Base-by-base conservation (phyloP, 1,140 invertebrate genomes). In the Caligus rogercresseyi region DNA sequence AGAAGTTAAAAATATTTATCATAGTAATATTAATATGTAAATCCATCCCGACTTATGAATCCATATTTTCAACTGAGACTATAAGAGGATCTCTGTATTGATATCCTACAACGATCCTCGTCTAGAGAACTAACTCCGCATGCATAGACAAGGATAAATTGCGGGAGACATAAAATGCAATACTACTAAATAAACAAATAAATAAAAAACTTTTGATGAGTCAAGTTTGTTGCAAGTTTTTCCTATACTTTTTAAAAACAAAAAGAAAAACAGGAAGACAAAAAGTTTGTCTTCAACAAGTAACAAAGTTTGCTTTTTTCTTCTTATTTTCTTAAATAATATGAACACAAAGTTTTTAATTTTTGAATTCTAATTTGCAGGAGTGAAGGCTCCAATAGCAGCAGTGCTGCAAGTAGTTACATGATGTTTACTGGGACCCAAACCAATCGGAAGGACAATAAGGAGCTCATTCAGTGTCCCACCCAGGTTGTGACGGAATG, bases 401-500 rank as follows among this genome's bases (percentile, higher is more conserved):
- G n/a, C n/a, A n/a, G n/a, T n/a, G n/a, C 55, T 16, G 23, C 55
- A n/a, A 57, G 21, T 57, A 18, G 20, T 25, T 43, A 60, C 24
- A 26, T 43, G 16, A 18, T 60, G 57, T 60, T 60, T 60, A 16
- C 16, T 16, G 7, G 24, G 51, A 60, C 31, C 7, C 7, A n/a
- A 43, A 7, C 31, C 7, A 43, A 43, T 43, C 31, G 57, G 15
- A 54, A 54, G 21, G 53, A 54, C 53, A 54, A 54, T 20, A 54
- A 54, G 53, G 53, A 54, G n/a, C 53, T 54, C 16, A 25, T 60
- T n/a, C 24, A 81, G 72, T 86, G 83, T 72, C 83, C 83, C 62
- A 83, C 80, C 64, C 79, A 66, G 80, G 79, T 68, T 85, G 83
- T 75, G 81, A 84, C 76, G 83, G 83, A 72, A 79, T 80, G 76